phyloP scores from a whole-genome alignment of 2,888 invertebrate species.

The Caenorhabditis afra region DNA sequence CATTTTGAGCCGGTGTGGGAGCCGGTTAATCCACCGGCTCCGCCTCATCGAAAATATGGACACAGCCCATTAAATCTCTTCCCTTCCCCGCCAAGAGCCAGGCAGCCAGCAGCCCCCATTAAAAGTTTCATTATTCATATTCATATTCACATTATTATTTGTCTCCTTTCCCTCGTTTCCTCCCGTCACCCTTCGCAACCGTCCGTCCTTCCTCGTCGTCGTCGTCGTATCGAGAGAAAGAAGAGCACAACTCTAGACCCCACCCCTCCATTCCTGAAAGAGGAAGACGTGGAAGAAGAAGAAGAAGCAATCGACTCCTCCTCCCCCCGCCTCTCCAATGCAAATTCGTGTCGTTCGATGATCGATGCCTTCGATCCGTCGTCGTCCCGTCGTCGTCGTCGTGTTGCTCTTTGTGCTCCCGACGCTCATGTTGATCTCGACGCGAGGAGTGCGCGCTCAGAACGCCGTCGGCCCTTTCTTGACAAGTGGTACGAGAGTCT shows the following conservation, averaged over 20 bases:
- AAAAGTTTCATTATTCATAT: slow-evolving; percentile 33
- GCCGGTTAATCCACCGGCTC: slow-evolving; percentile 8
- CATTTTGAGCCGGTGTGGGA: slow-evolving; percentile 38
- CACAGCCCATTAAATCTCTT: slow-evolving; percentile 42
- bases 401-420: slow-evolving; percentile 19
- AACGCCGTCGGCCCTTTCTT: slow-evolving; percentile 50
- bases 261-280: too few species aligned
- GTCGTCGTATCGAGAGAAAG: too few species aligned
- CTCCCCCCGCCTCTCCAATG: slow-evolving; percentile 29
- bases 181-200: slow-evolving; percentile 54
- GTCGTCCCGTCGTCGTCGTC: slow-evolving; percentile 4
- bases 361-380: slow-evolving; percentile 58
- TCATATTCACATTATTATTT: too few species aligned
- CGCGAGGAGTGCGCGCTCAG: slow-evolving; percentile 29
- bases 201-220: too few species aligned
- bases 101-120: slow-evolving; percentile 33
- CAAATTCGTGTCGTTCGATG: slow-evolving; percentile 48
- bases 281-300: too few species aligned
- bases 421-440: slow-evolving; percentile 25
- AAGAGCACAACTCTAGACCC: not conserved
- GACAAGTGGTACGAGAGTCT: slow-evolving; percentile 47
- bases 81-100: not conserved
- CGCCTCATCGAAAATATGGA: slow-evolving; percentile 8
- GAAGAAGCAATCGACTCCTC: too few species aligned
- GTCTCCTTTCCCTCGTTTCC: slow-evolving; percentile 15